A percentile compares a stretch with the other conserved stretches of the same genome.
phyloP scores from a whole-genome alignment of 2,888 invertebrate genomes.

The Meliscaeva auricollis region DNA sequence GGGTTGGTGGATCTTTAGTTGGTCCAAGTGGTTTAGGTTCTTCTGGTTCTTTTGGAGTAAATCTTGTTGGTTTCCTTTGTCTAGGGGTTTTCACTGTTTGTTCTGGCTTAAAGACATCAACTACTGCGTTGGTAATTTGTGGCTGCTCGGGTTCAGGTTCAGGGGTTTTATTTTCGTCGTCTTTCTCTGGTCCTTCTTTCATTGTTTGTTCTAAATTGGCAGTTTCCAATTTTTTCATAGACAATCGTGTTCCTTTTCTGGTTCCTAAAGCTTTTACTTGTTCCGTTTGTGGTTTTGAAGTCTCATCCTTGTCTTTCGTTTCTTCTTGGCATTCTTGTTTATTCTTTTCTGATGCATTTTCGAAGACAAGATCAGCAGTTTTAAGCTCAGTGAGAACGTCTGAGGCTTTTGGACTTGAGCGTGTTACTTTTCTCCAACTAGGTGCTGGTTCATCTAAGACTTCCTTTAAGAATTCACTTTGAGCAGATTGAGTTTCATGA shows the following conservation, averaged over 20 bases:
- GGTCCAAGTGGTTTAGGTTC: neutral
- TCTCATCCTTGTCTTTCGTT: neutral
- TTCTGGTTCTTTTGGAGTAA: neutral
- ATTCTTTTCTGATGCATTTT: neutral
- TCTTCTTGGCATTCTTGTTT: neutral
- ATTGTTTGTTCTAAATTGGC: neutral
- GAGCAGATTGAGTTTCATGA: neutral
- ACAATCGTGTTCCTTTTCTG: conserved; percentile 9
- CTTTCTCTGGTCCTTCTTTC: neutral
- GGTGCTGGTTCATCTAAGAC: neutral
- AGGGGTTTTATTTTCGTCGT: neutral
- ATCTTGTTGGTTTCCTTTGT: conserved; percentile 20
- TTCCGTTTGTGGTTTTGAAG: neutral
- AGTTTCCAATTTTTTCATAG: neutral
- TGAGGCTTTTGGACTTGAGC: neutral
- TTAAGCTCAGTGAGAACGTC: neutral
- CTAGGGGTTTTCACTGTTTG: neutral
- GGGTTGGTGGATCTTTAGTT: neutral
- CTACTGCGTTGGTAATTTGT: too few relatives aligned
- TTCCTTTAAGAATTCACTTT: neutral
- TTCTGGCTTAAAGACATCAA: neutral
- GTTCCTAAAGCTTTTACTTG: neutral
- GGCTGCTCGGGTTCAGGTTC: neutral
- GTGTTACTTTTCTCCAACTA: neutral
- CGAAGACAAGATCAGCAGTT: neutral